Conservation (phyloP, 1,140 invertebrate genomes). For the Pentalonia nigronervosa region DNA sequence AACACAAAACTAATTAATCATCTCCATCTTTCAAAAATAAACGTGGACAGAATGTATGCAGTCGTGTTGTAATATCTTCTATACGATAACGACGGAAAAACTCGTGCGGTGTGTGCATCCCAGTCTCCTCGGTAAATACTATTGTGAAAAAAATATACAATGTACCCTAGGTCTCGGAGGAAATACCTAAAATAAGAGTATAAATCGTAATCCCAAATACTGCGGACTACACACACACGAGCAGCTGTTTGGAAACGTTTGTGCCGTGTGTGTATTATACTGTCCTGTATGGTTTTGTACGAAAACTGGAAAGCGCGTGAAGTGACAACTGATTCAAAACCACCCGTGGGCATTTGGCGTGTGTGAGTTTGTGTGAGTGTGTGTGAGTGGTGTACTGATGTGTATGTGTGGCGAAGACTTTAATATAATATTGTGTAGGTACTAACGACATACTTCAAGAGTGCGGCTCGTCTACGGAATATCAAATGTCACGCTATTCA, state of each 20-base stretch:
- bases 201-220: conserved; percentile 12
- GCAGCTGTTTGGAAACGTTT: conserved; percentile 18
- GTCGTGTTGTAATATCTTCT: background rate
- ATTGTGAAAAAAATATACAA: background rate
- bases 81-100: background rate
- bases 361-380: background rate
- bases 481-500: background rate
- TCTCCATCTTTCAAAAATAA: background rate
- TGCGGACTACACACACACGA: background rate
- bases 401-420: background rate
- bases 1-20: background rate
- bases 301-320: background rate
- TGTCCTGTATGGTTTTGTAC: background rate
- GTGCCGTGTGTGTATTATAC: background rate
- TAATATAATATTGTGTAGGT: background rate
- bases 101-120: background rate
- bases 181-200: background rate
- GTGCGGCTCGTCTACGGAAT: background rate
- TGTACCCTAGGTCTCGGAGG: background rate
- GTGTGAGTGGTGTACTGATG: background rate
- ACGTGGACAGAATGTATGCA: background rate
- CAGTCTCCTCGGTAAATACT: background rate
- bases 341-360: background rate
- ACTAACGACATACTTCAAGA: background rate
- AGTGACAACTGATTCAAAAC: background rate